Conservation (phyloP, 2,113 vertebrate genomes). For the Hippopotamus amphibius region DNA sequence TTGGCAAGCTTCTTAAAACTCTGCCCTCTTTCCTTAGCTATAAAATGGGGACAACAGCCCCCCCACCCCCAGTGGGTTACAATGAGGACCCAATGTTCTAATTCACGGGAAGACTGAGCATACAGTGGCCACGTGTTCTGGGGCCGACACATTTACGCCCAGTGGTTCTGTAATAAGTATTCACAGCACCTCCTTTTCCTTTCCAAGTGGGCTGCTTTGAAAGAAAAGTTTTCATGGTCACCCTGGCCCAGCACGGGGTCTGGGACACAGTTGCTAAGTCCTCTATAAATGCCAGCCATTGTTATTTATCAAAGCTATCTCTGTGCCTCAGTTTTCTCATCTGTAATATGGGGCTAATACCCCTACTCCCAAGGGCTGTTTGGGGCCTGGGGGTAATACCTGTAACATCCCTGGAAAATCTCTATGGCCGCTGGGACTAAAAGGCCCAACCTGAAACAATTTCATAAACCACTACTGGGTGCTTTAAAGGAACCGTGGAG, state of each 20-base stretch:
- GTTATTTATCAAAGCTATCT: rapidly evolving
- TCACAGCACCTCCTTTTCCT: not conserved
- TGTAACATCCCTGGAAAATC: not conserved
- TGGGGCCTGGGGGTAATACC: not conserved
- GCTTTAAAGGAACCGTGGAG: too few species aligned
- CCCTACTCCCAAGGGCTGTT: not conserved
- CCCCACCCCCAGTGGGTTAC: not conserved
- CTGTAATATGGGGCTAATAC: not conserved
- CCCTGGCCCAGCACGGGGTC: not conserved
- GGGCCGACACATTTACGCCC: rapidly evolving
- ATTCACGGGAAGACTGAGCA: not conserved
- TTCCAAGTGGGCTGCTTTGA: not conserved
- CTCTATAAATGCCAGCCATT: rapidly evolving
- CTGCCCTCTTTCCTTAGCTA: not conserved
- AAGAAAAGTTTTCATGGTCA: not conserved
- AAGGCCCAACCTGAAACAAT: not conserved
- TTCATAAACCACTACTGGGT: too few species aligned
- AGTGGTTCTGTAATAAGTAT: not conserved
- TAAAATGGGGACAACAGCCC: not conserved
- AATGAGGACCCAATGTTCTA: not conserved
- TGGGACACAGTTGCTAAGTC: not conserved
- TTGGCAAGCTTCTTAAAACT: too few species aligned
- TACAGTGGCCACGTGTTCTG: rapidly evolving
- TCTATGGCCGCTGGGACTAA: not conserved
- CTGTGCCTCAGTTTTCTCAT: not conserved